A percentile compares a stretch with the other conserved stretches of the same genome.
These are phyloP conservation scores for Teinopalpus imperialis DNA, from an alignment of 2,888 invertebrate species.

Conservation along the genomic window DNA sequence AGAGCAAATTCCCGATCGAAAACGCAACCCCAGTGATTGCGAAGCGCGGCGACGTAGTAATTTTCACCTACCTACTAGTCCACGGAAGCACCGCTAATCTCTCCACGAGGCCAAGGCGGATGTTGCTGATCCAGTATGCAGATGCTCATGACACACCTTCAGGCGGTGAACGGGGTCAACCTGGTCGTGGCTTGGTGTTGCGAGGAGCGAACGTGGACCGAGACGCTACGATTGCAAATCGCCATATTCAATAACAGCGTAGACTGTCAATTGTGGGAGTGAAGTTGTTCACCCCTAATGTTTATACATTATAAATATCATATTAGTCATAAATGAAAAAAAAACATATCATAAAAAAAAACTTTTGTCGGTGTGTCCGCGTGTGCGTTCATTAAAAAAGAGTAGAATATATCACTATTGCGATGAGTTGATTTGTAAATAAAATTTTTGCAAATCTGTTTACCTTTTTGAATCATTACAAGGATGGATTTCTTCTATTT, in stretches of 20 bases:
- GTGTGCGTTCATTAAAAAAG: no score
- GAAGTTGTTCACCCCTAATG: no score
- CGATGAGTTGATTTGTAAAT: no score
- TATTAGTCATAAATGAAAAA: no score
- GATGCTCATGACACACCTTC: slow-evolving; percentile 78
- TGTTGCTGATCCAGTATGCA: slow-evolving; percentile 79
- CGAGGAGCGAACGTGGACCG: slow-evolving; percentile 67
- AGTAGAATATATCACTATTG: no score
- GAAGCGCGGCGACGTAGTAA: slow-evolving; percentile 78
- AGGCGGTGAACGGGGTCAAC: slow-evolving; percentile 60
- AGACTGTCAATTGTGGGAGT: no score
- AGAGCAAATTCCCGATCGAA: slow-evolving; percentile 70
- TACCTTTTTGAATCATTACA: no score
- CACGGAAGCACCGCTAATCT: slow-evolving; percentile 81
- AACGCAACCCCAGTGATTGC: slow-evolving; percentile 75
- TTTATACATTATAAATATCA: no score
- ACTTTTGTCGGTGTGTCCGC: no score
- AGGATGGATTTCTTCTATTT: no score
- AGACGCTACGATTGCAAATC: slow-evolving; percentile 48
- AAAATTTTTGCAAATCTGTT: no score
- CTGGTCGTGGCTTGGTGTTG: slow-evolving; percentile 80
- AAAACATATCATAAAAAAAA: no score
- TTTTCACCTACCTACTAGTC: slow-evolving; percentile 81
- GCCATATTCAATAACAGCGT: slow-evolving; percentile 28
- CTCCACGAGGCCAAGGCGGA: slow-evolving; percentile 68